These are phyloP conservation scores for Hemithea aestivaria DNA, from an alignment of 2,888 invertebrate species.

Conservation along the genomic window DNA sequence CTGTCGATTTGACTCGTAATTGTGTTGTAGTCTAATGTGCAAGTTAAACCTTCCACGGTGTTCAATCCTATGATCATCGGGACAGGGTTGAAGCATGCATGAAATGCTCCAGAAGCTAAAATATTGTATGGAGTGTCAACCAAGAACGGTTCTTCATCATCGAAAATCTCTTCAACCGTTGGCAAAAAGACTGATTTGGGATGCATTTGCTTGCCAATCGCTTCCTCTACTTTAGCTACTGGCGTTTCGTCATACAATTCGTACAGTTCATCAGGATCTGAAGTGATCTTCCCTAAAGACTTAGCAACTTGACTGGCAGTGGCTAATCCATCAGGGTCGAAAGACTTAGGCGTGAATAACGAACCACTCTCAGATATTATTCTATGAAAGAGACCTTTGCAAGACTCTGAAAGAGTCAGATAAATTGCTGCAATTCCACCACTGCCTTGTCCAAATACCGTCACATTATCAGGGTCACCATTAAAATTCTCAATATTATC, in stretches of 20 bases:
- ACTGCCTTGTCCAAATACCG: constrained; percentile 68
- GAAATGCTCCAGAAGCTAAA: constrained; percentile 38
- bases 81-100: constrained; percentile 51
- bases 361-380: constrained; percentile 66
- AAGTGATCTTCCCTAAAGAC: constrained; percentile 49
- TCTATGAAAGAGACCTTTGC: constrained; percentile 61
- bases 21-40: constrained; percentile 60
- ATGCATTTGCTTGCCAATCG: constrained; percentile 66
- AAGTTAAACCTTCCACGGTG: constrained; percentile 74
- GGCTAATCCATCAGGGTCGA: constrained; percentile 48
- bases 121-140: constrained; percentile 66
- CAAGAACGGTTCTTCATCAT: constrained; percentile 62
- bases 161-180: constrained; percentile 53
- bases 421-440: constrained; percentile 66
- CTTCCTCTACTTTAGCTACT: constrained; percentile 53
- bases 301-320: constrained; percentile 66
- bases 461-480: constrained; percentile 65
- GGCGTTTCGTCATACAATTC: constrained; percentile 51
- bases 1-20: constrained; percentile 62
- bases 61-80: constrained; percentile 76
- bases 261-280: constrained; percentile 48
- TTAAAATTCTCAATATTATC: constrained; percentile 59
- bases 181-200: constrained; percentile 63
- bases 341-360: constrained; percentile 56
- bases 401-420: constrained; percentile 58